A percentile compares a stretch with the other conserved stretches of the same genome.
These are phyloP conservation scores for Caloenas nicobarica DNA, from an alignment of 2,113 vertebrate species.

Conservation along the genomic window DNA sequence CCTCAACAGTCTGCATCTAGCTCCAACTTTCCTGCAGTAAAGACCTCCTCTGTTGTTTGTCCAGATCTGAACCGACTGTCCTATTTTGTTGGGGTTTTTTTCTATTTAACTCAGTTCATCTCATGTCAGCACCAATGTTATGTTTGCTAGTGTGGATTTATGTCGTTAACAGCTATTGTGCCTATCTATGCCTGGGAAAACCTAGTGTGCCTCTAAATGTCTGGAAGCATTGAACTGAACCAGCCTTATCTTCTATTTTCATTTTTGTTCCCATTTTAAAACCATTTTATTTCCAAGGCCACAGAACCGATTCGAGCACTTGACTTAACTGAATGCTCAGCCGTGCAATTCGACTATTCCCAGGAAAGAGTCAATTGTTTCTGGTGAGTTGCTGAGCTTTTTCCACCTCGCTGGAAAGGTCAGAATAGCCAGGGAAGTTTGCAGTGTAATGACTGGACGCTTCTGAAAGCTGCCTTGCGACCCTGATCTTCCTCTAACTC, in stretches of 20 bases:
- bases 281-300: conserved; percentile 74
- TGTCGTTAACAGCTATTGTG: background rate
- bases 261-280: background rate
- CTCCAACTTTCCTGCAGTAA: background rate
- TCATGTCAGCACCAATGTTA: background rate
- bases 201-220: background rate
- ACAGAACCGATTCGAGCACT: conserved; percentile 89
- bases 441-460: background rate
- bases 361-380: conserved; percentile 96
- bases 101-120: background rate
- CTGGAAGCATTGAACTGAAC: background rate
- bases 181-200: background rate
- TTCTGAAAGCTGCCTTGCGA: background rate
- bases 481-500: background rate
- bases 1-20: background rate
- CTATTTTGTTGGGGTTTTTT: fast-evolving
- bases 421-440: background rate
- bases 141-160: background rate
- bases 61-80: background rate
- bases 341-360: conserved; percentile 96
- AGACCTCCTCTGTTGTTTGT: background rate
- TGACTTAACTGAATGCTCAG: conserved; percentile 89
- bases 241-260: background rate
- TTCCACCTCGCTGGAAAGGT: background rate
- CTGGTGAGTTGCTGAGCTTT: conserved; percentile 81